A percentile compares a stretch with the other conserved stretches of the same genome.
Conservation (phyloP, 2,797 vertebrate genomes). For the Selene dorsalis region DNA sequence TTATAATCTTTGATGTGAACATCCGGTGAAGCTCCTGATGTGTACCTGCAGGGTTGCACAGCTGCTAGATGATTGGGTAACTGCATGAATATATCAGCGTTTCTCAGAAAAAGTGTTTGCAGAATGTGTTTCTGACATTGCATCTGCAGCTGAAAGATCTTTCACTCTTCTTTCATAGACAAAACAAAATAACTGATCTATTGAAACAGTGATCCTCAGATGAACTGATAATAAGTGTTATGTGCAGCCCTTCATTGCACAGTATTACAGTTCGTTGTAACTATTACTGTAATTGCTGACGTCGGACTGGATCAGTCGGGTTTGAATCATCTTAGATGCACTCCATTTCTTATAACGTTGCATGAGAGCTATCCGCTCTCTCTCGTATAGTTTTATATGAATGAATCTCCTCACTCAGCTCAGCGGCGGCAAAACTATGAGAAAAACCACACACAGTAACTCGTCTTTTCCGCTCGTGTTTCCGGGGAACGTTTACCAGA, state of each 20-base stretch:
- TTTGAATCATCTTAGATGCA: background rate
- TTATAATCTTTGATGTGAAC: too few species aligned
- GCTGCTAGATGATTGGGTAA: too few species aligned
- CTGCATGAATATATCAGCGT: too few species aligned
- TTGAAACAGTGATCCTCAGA: background rate
- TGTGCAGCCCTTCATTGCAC: background rate
- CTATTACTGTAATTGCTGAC: background rate
- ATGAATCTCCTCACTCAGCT: slow-evolving; percentile 40
- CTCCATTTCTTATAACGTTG: background rate
- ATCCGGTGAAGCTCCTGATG: too few species aligned
- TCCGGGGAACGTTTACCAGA: slow-evolving; percentile 39
- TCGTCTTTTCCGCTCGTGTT: slow-evolving; percentile 33
- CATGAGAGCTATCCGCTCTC: background rate
- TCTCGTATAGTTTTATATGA: slow-evolving; percentile 35
- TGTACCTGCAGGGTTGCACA: too few species aligned
- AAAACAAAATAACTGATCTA: background rate
- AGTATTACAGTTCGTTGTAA: background rate
- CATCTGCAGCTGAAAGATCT: background rate
- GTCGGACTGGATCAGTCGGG: background rate
- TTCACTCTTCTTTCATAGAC: background rate
- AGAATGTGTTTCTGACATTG: background rate
- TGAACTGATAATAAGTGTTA: background rate
- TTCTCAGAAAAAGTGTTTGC: too few species aligned
- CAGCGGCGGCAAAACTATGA: slow-evolving; percentile 28
- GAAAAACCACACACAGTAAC: slow-evolving; percentile 47